Evolutionary conservation across 2,113 vertebrate species (phyloP), one percentile per base, ranked within the genome.

Genomic region (Spea multiplicata): DNA sequence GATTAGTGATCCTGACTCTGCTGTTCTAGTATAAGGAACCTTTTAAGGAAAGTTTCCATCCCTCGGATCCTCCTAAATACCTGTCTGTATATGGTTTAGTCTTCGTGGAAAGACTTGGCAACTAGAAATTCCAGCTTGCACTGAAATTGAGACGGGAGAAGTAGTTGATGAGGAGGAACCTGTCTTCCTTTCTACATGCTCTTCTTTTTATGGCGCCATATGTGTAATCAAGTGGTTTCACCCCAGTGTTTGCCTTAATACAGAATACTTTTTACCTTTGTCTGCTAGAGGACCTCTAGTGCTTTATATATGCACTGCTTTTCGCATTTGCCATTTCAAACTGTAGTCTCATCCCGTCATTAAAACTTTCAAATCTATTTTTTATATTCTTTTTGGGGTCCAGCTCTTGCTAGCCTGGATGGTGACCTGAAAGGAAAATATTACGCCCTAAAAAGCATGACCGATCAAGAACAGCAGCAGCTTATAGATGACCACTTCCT

Each of bases 401-500:
- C 84, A 94, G 92, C 92, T 82, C 78, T 89, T 76, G 82, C 87
- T 66, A 93, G 88, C n/a, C 89, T 99, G 88, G 87, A 86, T 3
- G 97, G 96, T 66, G 97, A 99, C 88, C 93, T 99, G 84, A 94
- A 96, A 73, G 97, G 96, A 48, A 95, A 93, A 71, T 98, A 98
- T 85, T 99, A 95, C 78, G 95, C 96, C 61, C 86, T 99, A 87
- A 96, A 95, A 87, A 95, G 94, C 89, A 97, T 99, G 97, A 95
- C 94, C 0, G 97, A 99, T 0, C 92, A 90, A 0, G 96, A 98
- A 87, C 96, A 99, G 86, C 95, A 99, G 90, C 95, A 96, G 91
- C 94, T 99, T 75, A 99, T 99, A 57, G 96, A 99, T 47, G 97
- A 99, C 87, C 97, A 99, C 88, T 99, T 99, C 90, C 92, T 99